Percentiles rank a stretch among this genome's conserved stretches.
Conservation (phyloP, 2,113 vertebrate species). For the Carassius carassius region DNA sequence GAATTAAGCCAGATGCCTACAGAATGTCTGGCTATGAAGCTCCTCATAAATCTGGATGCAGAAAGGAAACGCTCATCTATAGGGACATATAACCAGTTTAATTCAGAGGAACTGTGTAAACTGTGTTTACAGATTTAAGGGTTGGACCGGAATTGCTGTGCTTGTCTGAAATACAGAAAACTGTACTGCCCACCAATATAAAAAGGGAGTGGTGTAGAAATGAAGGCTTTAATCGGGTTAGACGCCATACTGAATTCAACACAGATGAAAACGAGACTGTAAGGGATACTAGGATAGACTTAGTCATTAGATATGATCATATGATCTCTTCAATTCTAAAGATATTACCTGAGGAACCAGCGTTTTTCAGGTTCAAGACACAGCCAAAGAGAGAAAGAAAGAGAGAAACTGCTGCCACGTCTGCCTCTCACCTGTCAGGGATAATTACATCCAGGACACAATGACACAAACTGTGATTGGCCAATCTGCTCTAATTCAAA, state of each 20-base stretch:
- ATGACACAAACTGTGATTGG: constrained; percentile 31
- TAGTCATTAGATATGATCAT: background rate
- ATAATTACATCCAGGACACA: constrained; percentile 35
- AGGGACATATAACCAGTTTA: constrained; percentile 1
- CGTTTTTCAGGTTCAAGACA: background rate
- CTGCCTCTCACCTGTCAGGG: constrained; percentile 27
- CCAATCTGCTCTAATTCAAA: constrained; percentile 33
- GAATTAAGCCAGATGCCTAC: constrained; percentile 12
- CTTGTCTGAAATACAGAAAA: background rate
- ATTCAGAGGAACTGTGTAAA: background rate
- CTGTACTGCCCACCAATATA: background rate
- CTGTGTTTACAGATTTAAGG: constrained; percentile 2
- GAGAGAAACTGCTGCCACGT: background rate
- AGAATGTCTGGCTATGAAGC: too few relatives aligned
- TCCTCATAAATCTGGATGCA: background rate
- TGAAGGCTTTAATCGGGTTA: background rate
- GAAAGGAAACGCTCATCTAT: background rate
- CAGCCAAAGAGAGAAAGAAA: background rate
- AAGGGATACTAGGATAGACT: too few relatives aligned
- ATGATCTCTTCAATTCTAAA: background rate
- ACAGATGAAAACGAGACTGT: too few relatives aligned
- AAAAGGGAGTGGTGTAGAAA: background rate
- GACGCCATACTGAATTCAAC: too few relatives aligned
- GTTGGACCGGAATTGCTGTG: too few relatives aligned
- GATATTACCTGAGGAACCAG: background rate